Conservation (phyloP, 2,113 vertebrate species). For the Pseudopipra pipra region DNA sequence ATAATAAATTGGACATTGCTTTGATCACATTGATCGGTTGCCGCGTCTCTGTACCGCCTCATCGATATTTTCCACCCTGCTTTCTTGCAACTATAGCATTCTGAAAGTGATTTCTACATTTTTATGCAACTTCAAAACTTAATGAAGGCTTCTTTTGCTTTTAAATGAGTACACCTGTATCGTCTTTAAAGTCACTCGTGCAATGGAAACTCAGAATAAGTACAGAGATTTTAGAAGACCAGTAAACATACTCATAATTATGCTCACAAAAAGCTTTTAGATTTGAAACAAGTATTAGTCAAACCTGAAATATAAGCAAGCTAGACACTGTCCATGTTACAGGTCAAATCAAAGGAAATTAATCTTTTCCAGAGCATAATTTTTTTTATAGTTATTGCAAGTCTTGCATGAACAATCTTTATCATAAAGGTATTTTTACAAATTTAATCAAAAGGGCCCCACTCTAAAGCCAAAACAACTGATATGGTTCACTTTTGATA, state of each 20-base stretch:
- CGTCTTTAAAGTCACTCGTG: not conserved
- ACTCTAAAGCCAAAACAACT: not conserved
- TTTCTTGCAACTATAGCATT: not conserved
- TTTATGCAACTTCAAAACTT: not conserved
- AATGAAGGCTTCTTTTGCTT: not conserved
- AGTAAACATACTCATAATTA: not conserved
- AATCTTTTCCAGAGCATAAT: not conserved
- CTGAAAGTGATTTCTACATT: not conserved
- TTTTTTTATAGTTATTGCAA: not conserved
- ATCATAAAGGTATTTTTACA: not conserved
- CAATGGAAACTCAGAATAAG: not conserved
- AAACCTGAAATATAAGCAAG: not conserved
- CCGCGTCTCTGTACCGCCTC: too few species aligned
- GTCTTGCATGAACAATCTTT: not conserved
- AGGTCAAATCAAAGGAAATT: not conserved
- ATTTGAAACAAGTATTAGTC: not conserved
- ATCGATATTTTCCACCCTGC: not conserved
- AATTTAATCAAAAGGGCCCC: not conserved
- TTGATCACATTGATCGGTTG: too few species aligned
- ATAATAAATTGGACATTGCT: too few species aligned
- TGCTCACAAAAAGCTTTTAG: not conserved
- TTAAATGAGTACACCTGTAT: not conserved
- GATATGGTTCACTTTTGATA: not conserved
- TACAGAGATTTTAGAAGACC: not conserved
- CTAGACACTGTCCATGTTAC: not conserved